phyloP scores from a whole-genome alignment of 2,888 invertebrate species.

The Cosmia trapezina region DNA sequence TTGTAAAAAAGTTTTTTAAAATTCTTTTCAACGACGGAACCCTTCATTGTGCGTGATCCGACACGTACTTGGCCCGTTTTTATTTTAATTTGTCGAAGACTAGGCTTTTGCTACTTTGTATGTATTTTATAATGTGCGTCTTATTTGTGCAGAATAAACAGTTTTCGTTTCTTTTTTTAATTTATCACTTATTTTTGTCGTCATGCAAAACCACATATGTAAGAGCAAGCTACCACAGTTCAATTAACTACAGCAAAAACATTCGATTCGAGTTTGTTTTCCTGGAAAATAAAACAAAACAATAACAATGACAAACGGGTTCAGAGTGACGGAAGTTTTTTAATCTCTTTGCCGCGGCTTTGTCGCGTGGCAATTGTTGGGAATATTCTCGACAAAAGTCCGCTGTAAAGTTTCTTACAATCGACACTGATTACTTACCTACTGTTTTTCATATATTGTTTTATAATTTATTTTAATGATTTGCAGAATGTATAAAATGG shows the following conservation, averaged over 20 bases:
- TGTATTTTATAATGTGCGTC: background rate
- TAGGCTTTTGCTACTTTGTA: background rate
- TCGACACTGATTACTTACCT: slow-evolving; percentile 45
- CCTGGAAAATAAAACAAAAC: slow-evolving; percentile 24
- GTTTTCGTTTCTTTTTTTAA: background rate
- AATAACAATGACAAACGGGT: slow-evolving; percentile 30
- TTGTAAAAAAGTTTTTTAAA: too few species aligned
- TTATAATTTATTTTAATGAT: slow-evolving; percentile 20
- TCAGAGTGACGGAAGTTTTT: slow-evolving; percentile 53
- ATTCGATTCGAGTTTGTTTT: slow-evolving; percentile 4
- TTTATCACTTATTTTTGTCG: background rate
- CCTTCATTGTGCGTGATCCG: too few species aligned
- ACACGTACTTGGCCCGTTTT: too few species aligned
- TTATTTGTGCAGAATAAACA: background rate
- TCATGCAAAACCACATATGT: background rate
- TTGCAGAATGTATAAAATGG: slow-evolving; percentile 2
- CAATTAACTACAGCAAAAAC: slow-evolving; percentile 8
- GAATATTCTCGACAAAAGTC: slow-evolving; percentile 27
- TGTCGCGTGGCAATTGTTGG: slow-evolving; percentile 32
- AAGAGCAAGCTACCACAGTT: background rate
- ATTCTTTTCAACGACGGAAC: too few species aligned
- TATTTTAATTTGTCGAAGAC: background rate
- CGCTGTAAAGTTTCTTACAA: slow-evolving; percentile 46
- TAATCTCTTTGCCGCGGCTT: slow-evolving; percentile 54
- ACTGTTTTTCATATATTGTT: slow-evolving; percentile 6